Conservation (phyloP, 2,888 invertebrate genomes). For the Dasysyrphus tricinctus region DNA sequence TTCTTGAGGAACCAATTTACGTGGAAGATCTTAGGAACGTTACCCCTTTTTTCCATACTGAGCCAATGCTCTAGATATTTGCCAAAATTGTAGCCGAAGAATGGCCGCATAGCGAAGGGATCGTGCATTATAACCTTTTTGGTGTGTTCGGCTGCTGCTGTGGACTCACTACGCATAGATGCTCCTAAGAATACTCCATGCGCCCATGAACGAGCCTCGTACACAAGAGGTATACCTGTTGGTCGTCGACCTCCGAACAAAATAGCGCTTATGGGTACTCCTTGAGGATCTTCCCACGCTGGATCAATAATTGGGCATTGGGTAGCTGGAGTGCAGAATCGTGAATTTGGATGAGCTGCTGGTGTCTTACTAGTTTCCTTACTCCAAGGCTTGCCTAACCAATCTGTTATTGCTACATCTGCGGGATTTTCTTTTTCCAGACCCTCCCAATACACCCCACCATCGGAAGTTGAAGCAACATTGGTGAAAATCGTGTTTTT, state of each 20-base stretch:
- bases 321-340: conserved; percentile 96
- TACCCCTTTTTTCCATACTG: conserved; percentile 89
- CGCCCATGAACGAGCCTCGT: conserved; percentile 95
- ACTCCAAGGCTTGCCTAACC: conserved; percentile 92
- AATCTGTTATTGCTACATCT: conserved; percentile 88
- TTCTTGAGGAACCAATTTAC: conserved; percentile 99
- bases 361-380: conserved; percentile 86
- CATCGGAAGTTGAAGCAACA: conserved; percentile 96
- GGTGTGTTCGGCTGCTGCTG: conserved; percentile 98
- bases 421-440: conserved; percentile 89
- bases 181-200: conserved; percentile 99
- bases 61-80: conserved; percentile 98
- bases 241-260: conserved; percentile 98
- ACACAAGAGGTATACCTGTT: conserved; percentile 95
- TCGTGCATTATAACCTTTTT: conserved; percentile 97
- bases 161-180: conserved; percentile 97
- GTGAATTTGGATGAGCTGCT: conserved; percentile 98
- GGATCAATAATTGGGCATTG: conserved; percentile 98
- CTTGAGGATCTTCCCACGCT: conserved; percentile 95
- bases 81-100: conserved; percentile 99
- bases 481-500: conserved; percentile 98
- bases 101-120: conserved; percentile 99
- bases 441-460: conserved; percentile 99
- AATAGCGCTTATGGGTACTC: conserved; percentile 98
- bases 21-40: conserved; percentile 97